Evolutionary conservation across 2,888 invertebrate species (phyloP), one percentile per base, ranked within the genome.

Genomic region (Synergus japonicus): DNA sequence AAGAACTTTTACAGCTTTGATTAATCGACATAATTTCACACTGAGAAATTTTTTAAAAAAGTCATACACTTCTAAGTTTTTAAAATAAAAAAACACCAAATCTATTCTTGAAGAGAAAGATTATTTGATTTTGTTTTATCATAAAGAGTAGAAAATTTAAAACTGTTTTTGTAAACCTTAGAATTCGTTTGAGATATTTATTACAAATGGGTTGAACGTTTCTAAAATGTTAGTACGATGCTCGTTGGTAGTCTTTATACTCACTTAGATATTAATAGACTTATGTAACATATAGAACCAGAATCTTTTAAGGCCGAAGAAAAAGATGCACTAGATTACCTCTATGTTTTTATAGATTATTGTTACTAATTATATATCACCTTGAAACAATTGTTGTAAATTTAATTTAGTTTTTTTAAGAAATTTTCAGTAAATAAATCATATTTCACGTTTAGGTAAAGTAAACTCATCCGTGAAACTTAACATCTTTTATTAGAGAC

Each of bases 201-300:
- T 58, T 18, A 18, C 13, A 15, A 49, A 9, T 69, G 54, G 37
- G 37, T 37, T 29, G 10, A 54, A 49, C 29, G 73, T 54, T 73
- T 29, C 13, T 49, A 37, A 54, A 73, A 54, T 37, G 73, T 54
- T 54, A 29, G 46, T 67, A 22, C 15, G 10, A 58, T 12, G 15
- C 22, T 46, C 49, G 10, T 69, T 73, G 10, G 18, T 37, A 49
- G n/a, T 37, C n/a, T 10, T n/a, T 18, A 15, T 54, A 10, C 73
- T 5, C 46, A 54, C 15, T 37, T n/a, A 1, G 54, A 54, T 73
- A 73, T 54, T 73, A 73, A 73, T 73, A 73, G 73, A 54, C 37
- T 46, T 8, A 8, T 29, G 13, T 22, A 22, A 22, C 37, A 13
- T 49, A 69, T 15, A 69, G 22, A 15, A 29, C 67, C 22, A 67